Conservation (phyloP, 1,140 invertebrate genomes). For the Stegodyphus mimosarum region DNA sequence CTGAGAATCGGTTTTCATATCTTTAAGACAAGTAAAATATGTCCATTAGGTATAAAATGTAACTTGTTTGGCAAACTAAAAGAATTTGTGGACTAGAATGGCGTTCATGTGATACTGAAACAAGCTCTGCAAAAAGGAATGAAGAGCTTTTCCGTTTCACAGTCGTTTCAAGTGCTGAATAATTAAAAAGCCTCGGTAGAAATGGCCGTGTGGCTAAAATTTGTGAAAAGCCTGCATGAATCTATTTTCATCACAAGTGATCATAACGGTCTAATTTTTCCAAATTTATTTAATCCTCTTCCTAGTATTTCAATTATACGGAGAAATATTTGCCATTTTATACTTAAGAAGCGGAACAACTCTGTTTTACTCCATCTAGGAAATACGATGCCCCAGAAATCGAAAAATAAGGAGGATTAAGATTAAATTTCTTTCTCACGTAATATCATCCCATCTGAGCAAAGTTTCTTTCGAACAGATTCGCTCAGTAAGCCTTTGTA, state of each 20-base stretch:
- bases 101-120: background rate
- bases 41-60: no score
- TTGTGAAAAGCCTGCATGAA: background rate
- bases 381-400: no score
- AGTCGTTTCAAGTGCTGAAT: slow-evolving; percentile 14
- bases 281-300: slow-evolving; percentile 15
- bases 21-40: no score
- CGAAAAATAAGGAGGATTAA: no score
- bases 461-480: no score
- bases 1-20: no score
- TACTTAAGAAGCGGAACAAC: no score
- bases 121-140: background rate
- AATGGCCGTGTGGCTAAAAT: slow-evolving; percentile 1
- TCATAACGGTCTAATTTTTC: slow-evolving; percentile 8
- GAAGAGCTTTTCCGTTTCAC: background rate
- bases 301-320: slow-evolving; percentile 10
- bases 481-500: no score
- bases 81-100: slow-evolving; percentile 1
- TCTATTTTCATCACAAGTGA: slow-evolving; percentile 19
- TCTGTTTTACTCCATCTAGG: no score
- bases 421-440: no score
- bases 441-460: no score
- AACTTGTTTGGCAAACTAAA: no score
- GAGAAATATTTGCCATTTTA: background rate
- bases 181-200: slow-evolving; percentile 29